Evolutionary conservation across 2,888 invertebrate species (phyloP).

Genomic region (Heliconius ethilla): DNA sequence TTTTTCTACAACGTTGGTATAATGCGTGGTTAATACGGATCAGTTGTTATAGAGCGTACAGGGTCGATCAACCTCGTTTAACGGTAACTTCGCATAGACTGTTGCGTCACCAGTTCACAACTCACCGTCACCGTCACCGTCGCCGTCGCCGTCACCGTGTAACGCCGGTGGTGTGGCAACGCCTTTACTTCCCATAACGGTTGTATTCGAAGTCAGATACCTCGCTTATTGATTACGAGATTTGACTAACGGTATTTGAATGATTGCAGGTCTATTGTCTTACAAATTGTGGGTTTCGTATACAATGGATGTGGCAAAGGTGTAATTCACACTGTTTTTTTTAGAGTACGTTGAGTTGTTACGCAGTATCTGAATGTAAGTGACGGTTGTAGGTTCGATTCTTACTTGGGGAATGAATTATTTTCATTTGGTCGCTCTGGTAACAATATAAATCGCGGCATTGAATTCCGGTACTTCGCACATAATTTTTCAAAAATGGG

Average conservation of each 20-base stretch:
- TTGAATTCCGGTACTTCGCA: too few relatives aligned
- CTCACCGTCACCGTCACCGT: too few relatives aligned
- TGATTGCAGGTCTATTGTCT: conserved; percentile 32
- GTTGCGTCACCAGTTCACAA: conserved; percentile 47
- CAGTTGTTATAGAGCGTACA: conserved; percentile 46
- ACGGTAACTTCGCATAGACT: conserved; percentile 61
- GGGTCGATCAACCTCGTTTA: conserved; percentile 73
- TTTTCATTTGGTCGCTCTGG: too few relatives aligned
- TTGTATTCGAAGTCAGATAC: conserved; percentile 35
- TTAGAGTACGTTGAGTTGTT: background rate
- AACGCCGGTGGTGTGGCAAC: conserved; percentile 38
- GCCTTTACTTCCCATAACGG: conserved; percentile 41
- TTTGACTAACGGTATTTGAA: conserved; percentile 38
- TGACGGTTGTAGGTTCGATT: too few relatives aligned
- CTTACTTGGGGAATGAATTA: too few relatives aligned
- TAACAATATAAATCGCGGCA: too few relatives aligned
- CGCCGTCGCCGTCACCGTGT: conserved; percentile 44
- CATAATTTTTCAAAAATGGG: too few relatives aligned
- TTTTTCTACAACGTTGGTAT: background rate
- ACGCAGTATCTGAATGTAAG: too few relatives aligned
- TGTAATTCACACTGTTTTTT: conserved; percentile 3
- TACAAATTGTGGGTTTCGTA: conserved; percentile 28
- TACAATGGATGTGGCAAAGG: conserved; percentile 19
- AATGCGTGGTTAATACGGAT: conserved; percentile 16
- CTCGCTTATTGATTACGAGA: conserved; percentile 37